phyloP scores from a whole-genome alignment of 2,888 invertebrate genomes.

The Unio delphinus region DNA sequence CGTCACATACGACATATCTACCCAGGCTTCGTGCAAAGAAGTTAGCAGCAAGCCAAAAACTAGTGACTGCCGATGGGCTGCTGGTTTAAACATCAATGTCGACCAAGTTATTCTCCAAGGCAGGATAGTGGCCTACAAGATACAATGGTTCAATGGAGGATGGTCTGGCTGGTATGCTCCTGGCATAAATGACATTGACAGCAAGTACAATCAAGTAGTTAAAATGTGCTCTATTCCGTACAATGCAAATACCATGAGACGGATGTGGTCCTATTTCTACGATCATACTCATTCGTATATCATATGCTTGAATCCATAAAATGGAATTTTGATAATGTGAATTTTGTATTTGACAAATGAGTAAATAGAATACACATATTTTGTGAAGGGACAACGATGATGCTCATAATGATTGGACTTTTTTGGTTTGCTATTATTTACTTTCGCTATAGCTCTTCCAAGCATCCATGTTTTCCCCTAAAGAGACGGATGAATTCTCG shows the following conservation, averaged over 20 bases:
- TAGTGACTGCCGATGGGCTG: conserved; percentile 16
- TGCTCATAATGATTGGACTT: no score
- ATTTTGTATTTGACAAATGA: no score
- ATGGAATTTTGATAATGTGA: no score
- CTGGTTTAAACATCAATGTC: conserved; percentile 6
- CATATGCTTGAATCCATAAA: conserved; percentile 6
- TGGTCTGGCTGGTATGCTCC: conserved; percentile 24
- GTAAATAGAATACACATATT: no score
- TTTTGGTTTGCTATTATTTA: no score
- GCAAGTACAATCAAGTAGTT: conserved; percentile 8
- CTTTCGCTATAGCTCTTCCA: no score
- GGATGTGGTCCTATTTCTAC: conserved; percentile 19
- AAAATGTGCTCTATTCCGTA: neutral
- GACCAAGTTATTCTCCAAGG: conserved; percentile 3
- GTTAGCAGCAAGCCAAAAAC: no score
- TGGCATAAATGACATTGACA: conserved; percentile 21
- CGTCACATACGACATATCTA: no score
- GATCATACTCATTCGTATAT: conserved; percentile 25
- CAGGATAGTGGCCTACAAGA: conserved; percentile 20
- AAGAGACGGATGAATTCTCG: no score
- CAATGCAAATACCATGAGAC: conserved; percentile 7
- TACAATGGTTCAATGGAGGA: conserved; percentile 15
- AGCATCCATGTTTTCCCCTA: no score
- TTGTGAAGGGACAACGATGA: no score
- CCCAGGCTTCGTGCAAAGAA: no score